These are phyloP conservation scores for Cyprinodon variegatus DNA, from an alignment of 2,113 vertebrate genomes.

Conservation along the genomic window DNA sequence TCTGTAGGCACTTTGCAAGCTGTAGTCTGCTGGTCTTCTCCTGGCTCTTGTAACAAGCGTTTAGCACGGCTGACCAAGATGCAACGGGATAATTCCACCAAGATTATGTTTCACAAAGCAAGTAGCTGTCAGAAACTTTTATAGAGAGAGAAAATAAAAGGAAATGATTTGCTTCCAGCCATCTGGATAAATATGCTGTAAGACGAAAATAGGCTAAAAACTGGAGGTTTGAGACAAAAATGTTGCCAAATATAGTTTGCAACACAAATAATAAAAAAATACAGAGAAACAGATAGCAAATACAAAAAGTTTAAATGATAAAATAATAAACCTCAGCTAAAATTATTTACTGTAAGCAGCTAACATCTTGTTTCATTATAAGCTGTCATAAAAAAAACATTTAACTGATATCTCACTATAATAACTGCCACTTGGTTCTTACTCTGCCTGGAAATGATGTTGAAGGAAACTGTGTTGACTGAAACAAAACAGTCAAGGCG, in stretches of 20 bases:
- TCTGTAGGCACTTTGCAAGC: slow-evolving; percentile 52
- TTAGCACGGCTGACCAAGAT: slow-evolving; percentile 47
- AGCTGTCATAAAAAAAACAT: not conserved
- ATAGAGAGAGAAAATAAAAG: slow-evolving; percentile 30
- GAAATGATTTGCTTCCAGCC: slow-evolving; percentile 35
- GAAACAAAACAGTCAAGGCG: not conserved
- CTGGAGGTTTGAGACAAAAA: slow-evolving; percentile 36
- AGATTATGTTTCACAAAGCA: slow-evolving; percentile 52
- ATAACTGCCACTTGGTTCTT: slow-evolving; percentile 9
- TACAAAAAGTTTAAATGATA: not conserved
- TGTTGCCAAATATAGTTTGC: slow-evolving; percentile 44
- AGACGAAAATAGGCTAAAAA: slow-evolving; percentile 51
- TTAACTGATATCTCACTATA: not conserved
- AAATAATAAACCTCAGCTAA: not conserved
- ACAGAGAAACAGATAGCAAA: slow-evolving; percentile 3
- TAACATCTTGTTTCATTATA: not conserved
- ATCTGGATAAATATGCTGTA: slow-evolving; percentile 42
- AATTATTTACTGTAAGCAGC: not conserved
- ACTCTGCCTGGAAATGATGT: not conserved
- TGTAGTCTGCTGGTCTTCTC: slow-evolving; percentile 43
- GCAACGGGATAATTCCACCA: slow-evolving; percentile 39
- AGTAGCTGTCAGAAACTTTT: slow-evolving; percentile 40
- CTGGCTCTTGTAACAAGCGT: slow-evolving; percentile 52
- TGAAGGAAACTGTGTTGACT: not conserved
- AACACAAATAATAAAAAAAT: slow-evolving; percentile 40